Evolutionary conservation across 2,113 vertebrate genomes (phyloP).

Genomic region (Sphyrna mokarran): DNA sequence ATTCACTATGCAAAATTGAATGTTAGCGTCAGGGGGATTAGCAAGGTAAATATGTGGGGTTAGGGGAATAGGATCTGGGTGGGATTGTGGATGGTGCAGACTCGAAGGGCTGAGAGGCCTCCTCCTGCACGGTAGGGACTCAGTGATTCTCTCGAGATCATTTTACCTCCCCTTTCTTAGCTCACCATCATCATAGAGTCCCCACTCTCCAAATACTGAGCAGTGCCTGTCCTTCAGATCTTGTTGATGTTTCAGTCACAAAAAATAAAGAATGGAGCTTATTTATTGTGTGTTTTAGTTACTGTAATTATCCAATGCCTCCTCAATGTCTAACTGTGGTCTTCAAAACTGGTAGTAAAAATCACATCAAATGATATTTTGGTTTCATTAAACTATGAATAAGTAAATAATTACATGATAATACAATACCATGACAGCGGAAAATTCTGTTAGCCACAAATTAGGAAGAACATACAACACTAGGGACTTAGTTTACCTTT

Average conservation of each 20-base stretch:
- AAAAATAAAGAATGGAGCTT: neutral
- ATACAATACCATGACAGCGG: neutral
- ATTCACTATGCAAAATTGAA: too few relatives aligned
- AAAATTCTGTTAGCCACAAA: neutral
- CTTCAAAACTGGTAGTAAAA: neutral
- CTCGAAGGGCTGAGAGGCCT: too few relatives aligned
- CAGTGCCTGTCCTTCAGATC: neutral
- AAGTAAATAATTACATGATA: neutral
- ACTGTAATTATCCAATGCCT: neutral
- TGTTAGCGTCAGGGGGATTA: too few relatives aligned
- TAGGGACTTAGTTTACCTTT: neutral
- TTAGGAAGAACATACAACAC: neutral
- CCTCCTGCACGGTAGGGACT: too few relatives aligned
- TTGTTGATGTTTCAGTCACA: neutral
- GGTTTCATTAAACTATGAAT: neutral
- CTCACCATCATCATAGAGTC: neutral
- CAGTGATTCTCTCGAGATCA: neutral
- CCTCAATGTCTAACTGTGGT: neutral
- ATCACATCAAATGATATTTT: neutral
- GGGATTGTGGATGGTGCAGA: too few relatives aligned
- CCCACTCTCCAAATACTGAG: neutral
- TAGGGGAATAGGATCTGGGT: too few relatives aligned
- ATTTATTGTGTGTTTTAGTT: neutral
- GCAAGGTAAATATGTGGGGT: too few relatives aligned
- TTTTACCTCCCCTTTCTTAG: neutral